A percentile compares a stretch with the other conserved stretches of the same genome.
phyloP scores from a whole-genome alignment of 2,888 invertebrate species.

The Fissipunctia ypsillon region DNA sequence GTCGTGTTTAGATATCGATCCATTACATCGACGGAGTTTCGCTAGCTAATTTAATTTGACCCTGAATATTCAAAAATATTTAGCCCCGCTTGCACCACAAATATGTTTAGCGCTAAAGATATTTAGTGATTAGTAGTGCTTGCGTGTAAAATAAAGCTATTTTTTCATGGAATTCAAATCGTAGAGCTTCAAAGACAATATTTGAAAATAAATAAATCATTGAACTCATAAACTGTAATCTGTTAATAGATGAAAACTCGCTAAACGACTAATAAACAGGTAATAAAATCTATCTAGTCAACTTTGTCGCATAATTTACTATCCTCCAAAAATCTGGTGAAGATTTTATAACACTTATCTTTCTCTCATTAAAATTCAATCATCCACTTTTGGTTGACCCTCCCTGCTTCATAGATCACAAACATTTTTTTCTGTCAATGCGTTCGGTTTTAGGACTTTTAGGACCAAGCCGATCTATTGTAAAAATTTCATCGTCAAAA shows the following conservation, averaged over 20 bases:
- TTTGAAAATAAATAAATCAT: slow-evolving; percentile 21
- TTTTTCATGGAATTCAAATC: background rate
- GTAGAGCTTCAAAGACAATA: slow-evolving; percentile 11
- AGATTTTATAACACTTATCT: slow-evolving; percentile 26
- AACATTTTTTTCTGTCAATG: slow-evolving; percentile 10
- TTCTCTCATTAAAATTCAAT: slow-evolving; percentile 42
- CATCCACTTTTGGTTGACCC: slow-evolving; percentile 53
- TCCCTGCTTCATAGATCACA: slow-evolving; percentile 19
- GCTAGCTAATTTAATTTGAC: too few species aligned
- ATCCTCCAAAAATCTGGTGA: slow-evolving; percentile 42
- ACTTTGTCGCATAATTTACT: slow-evolving; percentile 51
- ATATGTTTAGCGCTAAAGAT: background rate
- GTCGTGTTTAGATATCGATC: too few species aligned
- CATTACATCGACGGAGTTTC: too few species aligned
- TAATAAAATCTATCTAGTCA: slow-evolving; percentile 54
- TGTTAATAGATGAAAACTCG: slow-evolving; percentile 34
- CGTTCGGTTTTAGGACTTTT: too few species aligned
- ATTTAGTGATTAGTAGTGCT: background rate
- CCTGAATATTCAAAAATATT: too few species aligned
- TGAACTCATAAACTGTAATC: slow-evolving; percentile 36
- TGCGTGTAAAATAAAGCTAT: background rate
- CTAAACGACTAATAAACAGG: slow-evolving; percentile 58
- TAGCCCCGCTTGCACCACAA: background rate
- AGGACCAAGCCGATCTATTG: background rate
- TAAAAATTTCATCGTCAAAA: background rate